These are phyloP conservation scores for Gasterosteus aculeatus DNA, from an alignment of 2,113 vertebrate species.

Conservation along the genomic window DNA sequence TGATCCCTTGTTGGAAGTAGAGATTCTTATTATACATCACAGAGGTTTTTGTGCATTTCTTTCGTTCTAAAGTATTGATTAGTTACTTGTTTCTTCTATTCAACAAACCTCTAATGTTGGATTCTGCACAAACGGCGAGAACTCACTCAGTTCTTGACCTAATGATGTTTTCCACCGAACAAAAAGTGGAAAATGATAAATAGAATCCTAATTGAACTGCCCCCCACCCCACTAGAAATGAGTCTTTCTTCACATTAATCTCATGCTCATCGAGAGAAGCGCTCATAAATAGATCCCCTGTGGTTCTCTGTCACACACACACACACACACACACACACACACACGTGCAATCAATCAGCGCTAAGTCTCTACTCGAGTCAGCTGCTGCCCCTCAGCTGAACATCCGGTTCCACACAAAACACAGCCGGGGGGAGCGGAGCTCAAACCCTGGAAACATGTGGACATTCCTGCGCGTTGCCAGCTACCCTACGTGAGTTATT, in stretches of 20 bases:
- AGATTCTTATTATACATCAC: too few species aligned
- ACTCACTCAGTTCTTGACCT: background rate
- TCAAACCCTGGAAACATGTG: background rate
- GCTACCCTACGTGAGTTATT: background rate
- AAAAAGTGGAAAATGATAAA: background rate
- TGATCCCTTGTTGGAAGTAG: too few species aligned
- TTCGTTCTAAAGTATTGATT: background rate
- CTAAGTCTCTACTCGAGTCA: constrained; percentile 28
- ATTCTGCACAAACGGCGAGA: background rate
- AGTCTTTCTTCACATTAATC: background rate
- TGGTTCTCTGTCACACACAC: constrained; percentile 7
- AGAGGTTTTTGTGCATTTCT: background rate
- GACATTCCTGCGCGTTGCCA: background rate
- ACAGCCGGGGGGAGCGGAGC: background rate
- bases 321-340: background rate
- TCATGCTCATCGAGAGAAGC: background rate
- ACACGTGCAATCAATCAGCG: constrained; percentile 26
- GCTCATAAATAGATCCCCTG: background rate
- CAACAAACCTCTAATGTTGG: too few species aligned
- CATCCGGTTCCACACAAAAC: background rate
- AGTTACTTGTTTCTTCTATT: background rate
- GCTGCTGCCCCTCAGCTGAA: constrained; percentile 9
- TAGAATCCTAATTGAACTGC: background rate
- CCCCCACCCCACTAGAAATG: background rate
- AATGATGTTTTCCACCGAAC: background rate